Evolutionary conservation across 2,113 vertebrate species (phyloP), one percentile per base, ranked within the genome.

Genomic region (Pterophyllum scalare): DNA sequence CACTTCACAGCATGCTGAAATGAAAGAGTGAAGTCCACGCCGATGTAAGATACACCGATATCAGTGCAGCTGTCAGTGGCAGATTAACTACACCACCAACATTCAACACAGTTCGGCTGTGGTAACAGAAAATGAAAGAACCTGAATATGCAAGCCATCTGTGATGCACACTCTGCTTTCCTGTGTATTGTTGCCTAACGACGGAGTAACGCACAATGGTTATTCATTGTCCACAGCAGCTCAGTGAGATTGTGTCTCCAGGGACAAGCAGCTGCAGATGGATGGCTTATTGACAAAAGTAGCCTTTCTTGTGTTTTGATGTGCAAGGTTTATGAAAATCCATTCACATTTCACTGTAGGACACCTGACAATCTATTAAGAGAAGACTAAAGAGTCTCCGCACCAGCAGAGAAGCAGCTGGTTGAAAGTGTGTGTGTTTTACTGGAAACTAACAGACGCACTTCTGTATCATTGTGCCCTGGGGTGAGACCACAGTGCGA

Each of bases 221-320:
- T 83, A 75, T 76, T 77, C 75, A 81, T 84, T 59, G 22, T 46
- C 83, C 59, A 40, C 76, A 83, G 77, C 82, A 67, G 84, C 88
- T 84, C 79, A 54, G 59, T 52, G 38, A 77, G 80, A 56, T 76
- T 8, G 24, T 14, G 72, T 59, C 81, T 78, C 67, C 76, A 7
- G 86, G 76, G 86, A 81, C 6, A 35, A 60, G 75, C 35, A 35
- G 77, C 15, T 67, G 83, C 80, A 91, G 61, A 84, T 67, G 82
- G 81, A 84, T 79, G 67, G 70, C 52, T 88, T 75, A 82, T 82
- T 89, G 85, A 91, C 81, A 79, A 86, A 89, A 86, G 65, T 60
- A 43, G 77, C 62, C 26, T 38, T 8, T 80, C 43, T 31, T 7
- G 11, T 86, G 78, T 83, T 86, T 84, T 86, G 81, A 89, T 90